Base-by-base conservation (phyloP, 2,888 invertebrate genomes). In the Julus scandinavius region DNA sequence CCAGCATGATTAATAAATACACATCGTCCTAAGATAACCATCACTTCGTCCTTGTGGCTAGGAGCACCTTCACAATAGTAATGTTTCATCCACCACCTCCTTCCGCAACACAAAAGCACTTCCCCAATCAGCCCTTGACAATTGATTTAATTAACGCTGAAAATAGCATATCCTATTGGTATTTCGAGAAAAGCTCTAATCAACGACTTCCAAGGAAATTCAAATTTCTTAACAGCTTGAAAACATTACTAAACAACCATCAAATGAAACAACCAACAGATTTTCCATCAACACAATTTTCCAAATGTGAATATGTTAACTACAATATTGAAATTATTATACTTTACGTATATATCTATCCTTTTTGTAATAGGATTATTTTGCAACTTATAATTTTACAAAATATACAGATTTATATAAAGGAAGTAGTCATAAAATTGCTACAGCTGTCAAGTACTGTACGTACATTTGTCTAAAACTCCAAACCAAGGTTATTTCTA, bases 1-100 rank as follows among this genome's bases (percentile, higher is more conserved):
- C 80, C 80, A 38, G 80, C 80, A 38, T 38, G 80, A 80, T 80
- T 80, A 80, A 80, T 80, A 80, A 80, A 80, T 80, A 80, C 80
- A 80, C 80, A 80, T 80, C 80, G 80, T 80, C 80, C 80, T 13
- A 4, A 80, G 80, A 80, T 80, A 80, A 38, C 80, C 80, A 80
- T 80, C 80, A 80, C 80, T 80, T 80, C 20, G 80, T 80, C 80
- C 80, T 80, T 80, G 80, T 29, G 80, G 80, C 38, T 38, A 80
- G 80, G 54, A 29, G 80, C 80, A 80, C 80, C 38, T 80, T 80
- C 80, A 80, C 5, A 11, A 9, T 80, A 80, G 80, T 80, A 80
- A 80, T 38, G 80, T 80, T 80, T 38, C 38, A 29, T 38, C 80
- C 80, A 80, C 80, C 38, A 38, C 80, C 15, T 80, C 17, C 38